phyloP scores from a whole-genome alignment of 2,113 vertebrate genomes.

The Malurus elegans region DNA sequence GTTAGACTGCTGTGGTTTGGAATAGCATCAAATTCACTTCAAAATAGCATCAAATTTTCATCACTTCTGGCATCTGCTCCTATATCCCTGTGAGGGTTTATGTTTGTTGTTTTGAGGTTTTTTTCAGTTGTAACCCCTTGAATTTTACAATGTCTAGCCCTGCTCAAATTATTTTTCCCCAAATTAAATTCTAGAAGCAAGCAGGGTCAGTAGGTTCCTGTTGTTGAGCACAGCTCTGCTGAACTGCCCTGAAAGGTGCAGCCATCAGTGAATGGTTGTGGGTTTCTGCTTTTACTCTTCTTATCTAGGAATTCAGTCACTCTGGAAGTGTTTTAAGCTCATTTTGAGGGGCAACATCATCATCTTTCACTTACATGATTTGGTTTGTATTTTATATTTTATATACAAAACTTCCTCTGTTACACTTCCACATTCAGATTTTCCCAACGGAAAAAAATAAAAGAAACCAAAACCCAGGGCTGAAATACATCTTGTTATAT shows the following conservation, averaged over 20 bases:
- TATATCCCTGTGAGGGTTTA: not conserved
- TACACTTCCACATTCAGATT: not conserved
- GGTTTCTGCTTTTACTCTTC: not conserved
- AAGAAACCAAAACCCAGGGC: not conserved
- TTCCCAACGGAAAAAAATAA: not conserved
- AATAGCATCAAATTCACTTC: not conserved
- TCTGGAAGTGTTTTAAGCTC: not conserved
- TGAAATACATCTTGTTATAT: not conserved
- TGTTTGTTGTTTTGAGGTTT: rapidly evolving
- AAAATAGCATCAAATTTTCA: not conserved
- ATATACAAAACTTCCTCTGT: not conserved
- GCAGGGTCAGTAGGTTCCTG: not conserved
- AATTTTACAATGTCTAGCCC: not conserved
- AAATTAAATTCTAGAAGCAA: not conserved
- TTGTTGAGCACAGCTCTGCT: not conserved
- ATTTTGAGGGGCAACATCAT: not conserved
- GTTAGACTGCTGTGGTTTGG: not conserved
- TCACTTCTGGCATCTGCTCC: not conserved
- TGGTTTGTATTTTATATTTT: not conserved
- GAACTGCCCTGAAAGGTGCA: not conserved
- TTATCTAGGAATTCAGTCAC: not conserved
- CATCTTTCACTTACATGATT: not conserved
- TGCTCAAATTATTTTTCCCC: no score
- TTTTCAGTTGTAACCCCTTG: not conserved
- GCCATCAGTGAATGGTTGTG: not conserved